Base-by-base conservation (phyloP, 2,888 invertebrate species). In the Aethes cnicana region DNA sequence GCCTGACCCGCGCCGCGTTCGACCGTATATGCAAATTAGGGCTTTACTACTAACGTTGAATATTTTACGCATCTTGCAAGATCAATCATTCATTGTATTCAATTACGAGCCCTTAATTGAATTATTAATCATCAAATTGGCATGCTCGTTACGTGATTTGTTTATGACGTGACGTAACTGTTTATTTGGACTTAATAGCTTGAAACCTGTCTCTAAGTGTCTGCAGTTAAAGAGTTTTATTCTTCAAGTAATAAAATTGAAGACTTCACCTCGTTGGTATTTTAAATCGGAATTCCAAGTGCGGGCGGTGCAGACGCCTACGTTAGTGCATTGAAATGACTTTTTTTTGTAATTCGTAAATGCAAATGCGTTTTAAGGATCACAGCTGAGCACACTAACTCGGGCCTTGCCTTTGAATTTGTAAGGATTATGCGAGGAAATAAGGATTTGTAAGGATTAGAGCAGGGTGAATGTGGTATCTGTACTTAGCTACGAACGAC, bases 1-100 rank as follows among this genome's bases (percentile, higher is more conserved):
- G 64, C 69, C 66, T 63, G 69, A 67, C 65, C 74, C 61, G 54
- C 64, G 56, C 36, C 26, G 32, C 26, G 54, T 53, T 47, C 50
- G 52, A 36, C 58, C 64, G 66, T 66, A 65, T 66, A 81, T 82
- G 81, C 81, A 79, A 82, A 82, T 81, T 60, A 67, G 66, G 63
- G 73, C 77, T 72, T 72, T 74, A 66, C 65, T 68, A 41, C 11
- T 66, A 52, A 47, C 44, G 68, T 63, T 73, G 77, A 72, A 80
- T 78, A 73, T 75, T 75, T 77, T 73, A 77, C 65, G 66, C 66
- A 76, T 56, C 61, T 52, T 72, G 68, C 58, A 58, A 70, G 71
- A 78, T 74, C 74, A 79, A 81, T 81, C 74, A 75, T 72, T 58
- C 55, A 56, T 52, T 55, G 59, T 56, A 43, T 57, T 63, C 57